Base-by-base conservation (phyloP, 1,140 invertebrate species). In the Trichogramma pretiosum region DNA sequence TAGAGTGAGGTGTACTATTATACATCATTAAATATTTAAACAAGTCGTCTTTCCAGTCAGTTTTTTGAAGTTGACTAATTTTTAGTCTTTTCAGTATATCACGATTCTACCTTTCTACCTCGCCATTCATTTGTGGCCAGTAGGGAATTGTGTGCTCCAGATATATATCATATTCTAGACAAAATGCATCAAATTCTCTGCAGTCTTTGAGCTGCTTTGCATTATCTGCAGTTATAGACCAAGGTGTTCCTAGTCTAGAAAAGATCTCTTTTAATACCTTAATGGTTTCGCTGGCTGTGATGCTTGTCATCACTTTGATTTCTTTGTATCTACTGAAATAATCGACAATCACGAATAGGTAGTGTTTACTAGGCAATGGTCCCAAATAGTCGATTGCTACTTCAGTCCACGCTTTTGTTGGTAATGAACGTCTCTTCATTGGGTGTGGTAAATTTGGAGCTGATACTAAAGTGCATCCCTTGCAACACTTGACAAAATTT, bases 11-110 rank as follows among this genome's bases (percentile, higher is more conserved):
- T n/a, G 56, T 65, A 5, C 34, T 35, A 13, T 54, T 57, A 43
- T 65, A 63, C 56, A 61, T 63, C 14, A 65, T 39, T 19, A 58
- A 19, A 39, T 60, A 65, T 30, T 56, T 46, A 9, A 21, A 14
- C n/a, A 62, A 21, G 10, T 58, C 49, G 13, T 54, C 18, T 50
- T 53, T 47, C 48, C 47, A 59, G 34, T 56, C 22, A 18, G 22
- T 53, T 53, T 53, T 58, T 23, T 56, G 47, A 9, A 50, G 18
- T 30, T 61, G 43, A 14, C 50, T 50, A 19, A 64, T 64, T 54
- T 59, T 56, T 8, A 64, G 36, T 16, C 60, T 11, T 49, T 65
- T 65, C 23, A 61, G 21, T 13, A 62, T 49, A 28, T 46, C 43
- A 23, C 53, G 22, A 34, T 64, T 63, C 49, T 60, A 57, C n/a